Conservation (phyloP, 2,888 invertebrate species). For the Tubiluchus corallicola region DNA sequence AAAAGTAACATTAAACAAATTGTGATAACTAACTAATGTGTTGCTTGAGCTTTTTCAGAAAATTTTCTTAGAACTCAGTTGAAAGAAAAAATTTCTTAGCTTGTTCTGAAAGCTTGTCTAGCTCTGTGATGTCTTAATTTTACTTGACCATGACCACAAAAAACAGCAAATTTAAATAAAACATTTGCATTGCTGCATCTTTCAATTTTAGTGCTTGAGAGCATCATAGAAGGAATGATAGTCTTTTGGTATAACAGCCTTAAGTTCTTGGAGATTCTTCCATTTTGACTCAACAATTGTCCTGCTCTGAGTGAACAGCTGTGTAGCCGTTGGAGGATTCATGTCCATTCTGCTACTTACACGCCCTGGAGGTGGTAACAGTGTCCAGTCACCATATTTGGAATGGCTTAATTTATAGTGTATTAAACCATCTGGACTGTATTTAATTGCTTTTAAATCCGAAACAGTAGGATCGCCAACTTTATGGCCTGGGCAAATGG, state of each 20-base stretch:
- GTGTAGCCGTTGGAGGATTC: no score
- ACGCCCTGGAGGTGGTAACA: no score
- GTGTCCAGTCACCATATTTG: no score
- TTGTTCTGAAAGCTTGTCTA: no score
- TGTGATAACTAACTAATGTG: no score
- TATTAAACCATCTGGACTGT: constrained; percentile 11
- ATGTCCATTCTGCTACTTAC: constrained; percentile 12
- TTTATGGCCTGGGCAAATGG: constrained; percentile 16
- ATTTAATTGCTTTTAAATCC: constrained; percentile 11
- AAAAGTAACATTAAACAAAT: neutral
- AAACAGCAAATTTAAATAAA: neutral
- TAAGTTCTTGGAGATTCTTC: constrained; percentile 14
- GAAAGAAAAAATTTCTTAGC: no score
- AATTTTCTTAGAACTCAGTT: no score
- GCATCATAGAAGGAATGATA: constrained; percentile 14
- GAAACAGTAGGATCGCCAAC: constrained; percentile 15
- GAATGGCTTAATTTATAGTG: no score
- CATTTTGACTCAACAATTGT: constrained; percentile 14
- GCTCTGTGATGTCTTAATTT: no score
- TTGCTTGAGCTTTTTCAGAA: no score
- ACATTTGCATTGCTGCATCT: neutral
- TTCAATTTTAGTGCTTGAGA: constrained; percentile 6
- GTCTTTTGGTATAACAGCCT: constrained; percentile 11
- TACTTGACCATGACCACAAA: neutral
- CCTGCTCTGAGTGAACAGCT: no score